Base-by-base conservation (phyloP, 64 coral and sea anemone genomes). In the Pocillopora verrucosa region DNA sequence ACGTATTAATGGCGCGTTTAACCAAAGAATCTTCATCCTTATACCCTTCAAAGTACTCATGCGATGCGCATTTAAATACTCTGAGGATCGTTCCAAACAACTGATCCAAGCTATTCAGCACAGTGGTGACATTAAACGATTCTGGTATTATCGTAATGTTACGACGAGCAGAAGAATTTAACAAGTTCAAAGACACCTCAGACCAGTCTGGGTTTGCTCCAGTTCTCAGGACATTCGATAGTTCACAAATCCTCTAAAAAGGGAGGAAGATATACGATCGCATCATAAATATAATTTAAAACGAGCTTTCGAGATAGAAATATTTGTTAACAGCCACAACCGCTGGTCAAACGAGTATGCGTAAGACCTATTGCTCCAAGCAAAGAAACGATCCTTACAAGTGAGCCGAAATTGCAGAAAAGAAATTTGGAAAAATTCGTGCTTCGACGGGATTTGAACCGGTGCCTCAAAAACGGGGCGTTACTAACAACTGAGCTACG, bases 21-120 rank as follows among this genome's bases (percentile, higher is more conserved):
- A 96, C 88, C 51, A 96, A 34, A 0, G 91, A 88, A 10, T 96
- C 91, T 60, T 96, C 95, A 59, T 96, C 91, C 3, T 83, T 59
- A 56, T 78, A 96, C 2, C 88, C 91, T 17, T 86, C 63, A 61
- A 96, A 96, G 22, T 96, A 96, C 10, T 96, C 91, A 56, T 96
- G 95, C 10, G 76, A 56, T n/a, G 93, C 76, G 41, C 95, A 96
- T 24, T 87, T 74, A 58, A 76, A 96, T 2, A 93, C 38, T 12
- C 59, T 74, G 1, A 87, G 63, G 10, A 93, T 62, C 4, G 80
- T 84, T 10, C 41, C 51, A 80, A 96, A 93, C 51, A 93, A n/a
- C 0, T 30, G 20, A 61, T 96, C 91, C 56, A 96, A 38, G 9
- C 59, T 72, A 83, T 90, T 83, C 1, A 96, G 78, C 4, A 88